phyloP scores from a whole-genome alignment of 2,888 invertebrate species.

The Pseudococcus viburni region DNA sequence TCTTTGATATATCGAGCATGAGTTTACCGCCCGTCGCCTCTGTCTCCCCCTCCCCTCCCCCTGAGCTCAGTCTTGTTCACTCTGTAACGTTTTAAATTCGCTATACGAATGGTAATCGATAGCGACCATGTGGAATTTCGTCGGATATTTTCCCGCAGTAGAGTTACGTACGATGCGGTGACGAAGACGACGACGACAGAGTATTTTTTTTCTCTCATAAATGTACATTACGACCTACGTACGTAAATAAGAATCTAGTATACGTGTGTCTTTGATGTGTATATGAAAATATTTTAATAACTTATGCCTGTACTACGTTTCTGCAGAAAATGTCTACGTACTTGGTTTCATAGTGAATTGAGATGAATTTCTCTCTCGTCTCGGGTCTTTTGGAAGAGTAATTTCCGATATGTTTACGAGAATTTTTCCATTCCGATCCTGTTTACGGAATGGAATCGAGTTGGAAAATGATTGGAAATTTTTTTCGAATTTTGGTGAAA shows the following conservation, averaged over 20 bases:
- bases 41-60: neutral
- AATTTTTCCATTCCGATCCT: neutral
- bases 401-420: neutral
- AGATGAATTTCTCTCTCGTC: neutral
- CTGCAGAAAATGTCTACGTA: neutral
- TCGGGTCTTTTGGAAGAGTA: neutral
- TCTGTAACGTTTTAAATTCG: neutral
- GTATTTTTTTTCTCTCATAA: neutral
- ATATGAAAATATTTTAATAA: slow-evolving; percentile 8
- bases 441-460: neutral
- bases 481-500: too few species aligned
- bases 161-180: too few species aligned
- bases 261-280: slow-evolving; percentile 1
- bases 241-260: neutral
- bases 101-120: slow-evolving; percentile 27
- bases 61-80: neutral
- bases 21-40: neutral
- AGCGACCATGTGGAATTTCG: slow-evolving; percentile 33
- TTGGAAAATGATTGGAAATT: neutral
- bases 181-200: neutral
- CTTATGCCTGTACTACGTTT: neutral
- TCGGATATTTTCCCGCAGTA: neutral
- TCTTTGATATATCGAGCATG: slow-evolving; percentile 50
- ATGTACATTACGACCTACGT: neutral
- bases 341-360: neutral